Evolutionary conservation across 2,113 vertebrate species (phyloP).

Genomic region (Grallaria varia): DNA sequence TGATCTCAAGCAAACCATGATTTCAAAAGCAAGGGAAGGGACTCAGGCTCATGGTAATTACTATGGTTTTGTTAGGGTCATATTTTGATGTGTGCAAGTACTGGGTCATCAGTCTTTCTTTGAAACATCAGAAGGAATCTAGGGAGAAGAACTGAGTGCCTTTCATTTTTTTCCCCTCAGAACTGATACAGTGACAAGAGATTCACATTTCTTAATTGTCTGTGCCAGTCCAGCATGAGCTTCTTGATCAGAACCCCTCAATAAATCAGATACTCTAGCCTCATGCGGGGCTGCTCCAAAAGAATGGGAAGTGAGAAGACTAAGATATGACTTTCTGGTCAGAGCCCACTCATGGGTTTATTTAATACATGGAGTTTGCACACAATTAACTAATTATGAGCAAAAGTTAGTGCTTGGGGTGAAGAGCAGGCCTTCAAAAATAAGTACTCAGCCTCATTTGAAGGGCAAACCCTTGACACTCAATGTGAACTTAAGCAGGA

Average conservation of each 20-base stretch:
- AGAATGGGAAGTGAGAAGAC: neutral
- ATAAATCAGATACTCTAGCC: neutral
- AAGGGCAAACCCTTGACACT: constrained; percentile 45
- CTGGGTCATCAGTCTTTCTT: neutral
- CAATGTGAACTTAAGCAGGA: constrained; percentile 40
- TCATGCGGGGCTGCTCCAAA: neutral
- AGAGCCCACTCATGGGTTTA: neutral
- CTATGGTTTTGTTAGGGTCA: accelerated
- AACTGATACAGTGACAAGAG: neutral
- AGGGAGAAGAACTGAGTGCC: neutral
- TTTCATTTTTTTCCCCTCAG: neutral
- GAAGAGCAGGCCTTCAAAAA: constrained; percentile 6
- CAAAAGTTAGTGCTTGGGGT: neutral
- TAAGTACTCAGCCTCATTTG: neutral
- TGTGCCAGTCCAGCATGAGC: neutral
- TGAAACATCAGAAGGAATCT: neutral
- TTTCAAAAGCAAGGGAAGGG: neutral
- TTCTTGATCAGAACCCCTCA: neutral
- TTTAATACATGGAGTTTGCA: neutral
- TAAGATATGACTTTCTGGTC: neutral
- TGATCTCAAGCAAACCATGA: neutral
- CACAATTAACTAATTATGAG: neutral
- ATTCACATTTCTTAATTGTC: neutral
- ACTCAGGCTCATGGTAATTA: neutral
- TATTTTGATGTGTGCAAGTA: neutral